These are phyloP conservation scores for Nomada fabriciana DNA, from an alignment of 2,888 invertebrate genomes.

Conservation along the genomic window DNA sequence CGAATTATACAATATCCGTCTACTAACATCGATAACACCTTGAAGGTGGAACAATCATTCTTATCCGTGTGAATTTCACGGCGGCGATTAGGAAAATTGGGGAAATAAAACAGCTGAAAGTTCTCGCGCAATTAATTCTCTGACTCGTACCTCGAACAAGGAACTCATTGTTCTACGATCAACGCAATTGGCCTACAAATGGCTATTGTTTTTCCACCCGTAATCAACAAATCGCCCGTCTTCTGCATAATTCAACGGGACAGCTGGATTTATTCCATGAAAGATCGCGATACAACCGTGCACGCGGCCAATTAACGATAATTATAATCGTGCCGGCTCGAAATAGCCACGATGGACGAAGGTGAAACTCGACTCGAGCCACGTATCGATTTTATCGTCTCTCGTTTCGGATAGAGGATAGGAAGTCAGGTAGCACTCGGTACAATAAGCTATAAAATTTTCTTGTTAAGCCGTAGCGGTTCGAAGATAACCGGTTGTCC, in stretches of 20 bases:
- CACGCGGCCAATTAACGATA: slow-evolving; percentile 43
- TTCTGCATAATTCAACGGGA: slow-evolving; percentile 50
- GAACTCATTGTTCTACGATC: slow-evolving; percentile 51
- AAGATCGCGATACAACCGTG: slow-evolving; percentile 39
- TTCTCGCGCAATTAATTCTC: slow-evolving; percentile 11
- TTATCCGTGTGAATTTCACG: slow-evolving; percentile 6
- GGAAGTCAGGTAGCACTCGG: slow-evolving; percentile 28
- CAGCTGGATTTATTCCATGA: slow-evolving; percentile 13
- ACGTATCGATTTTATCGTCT: slow-evolving; percentile 44
- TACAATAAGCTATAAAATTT: slow-evolving; percentile 43
- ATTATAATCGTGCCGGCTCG: slow-evolving; percentile 28
- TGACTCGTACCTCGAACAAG: slow-evolving; percentile 43
- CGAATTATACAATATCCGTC: too few relatives aligned
- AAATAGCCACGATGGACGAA: slow-evolving; percentile 14
- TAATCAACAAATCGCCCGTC: slow-evolving; percentile 63
- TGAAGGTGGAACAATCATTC: background rate
- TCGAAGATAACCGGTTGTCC: slow-evolving; percentile 34
- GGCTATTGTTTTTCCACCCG: slow-evolving; percentile 60
- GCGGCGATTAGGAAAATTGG: background rate
- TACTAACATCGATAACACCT: too few relatives aligned
- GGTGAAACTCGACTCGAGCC: slow-evolving; percentile 22
- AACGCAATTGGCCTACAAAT: slow-evolving; percentile 50
- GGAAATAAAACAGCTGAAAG: background rate
- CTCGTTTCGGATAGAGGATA: slow-evolving; percentile 14
- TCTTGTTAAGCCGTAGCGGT: slow-evolving; percentile 7